A percentile compares a stretch with the other conserved stretches of the same genome.
Conservation (phyloP, 2,888 invertebrate genomes). For the Herminia tarsipennalis region DNA sequence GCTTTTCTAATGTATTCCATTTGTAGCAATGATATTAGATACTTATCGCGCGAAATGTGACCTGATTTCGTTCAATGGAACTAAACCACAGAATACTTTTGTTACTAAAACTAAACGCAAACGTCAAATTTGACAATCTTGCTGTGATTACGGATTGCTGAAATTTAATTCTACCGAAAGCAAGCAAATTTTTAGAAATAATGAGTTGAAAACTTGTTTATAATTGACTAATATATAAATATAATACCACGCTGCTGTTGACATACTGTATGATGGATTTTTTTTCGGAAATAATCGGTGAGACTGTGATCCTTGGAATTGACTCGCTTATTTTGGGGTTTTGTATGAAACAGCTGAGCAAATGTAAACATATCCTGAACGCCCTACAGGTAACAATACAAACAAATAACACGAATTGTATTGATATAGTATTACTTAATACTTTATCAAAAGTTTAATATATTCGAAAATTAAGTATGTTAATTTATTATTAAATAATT, state of each 20-base stretch:
- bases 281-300: conserved; percentile 86
- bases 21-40: no score
- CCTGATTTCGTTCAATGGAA: no score
- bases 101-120: no score
- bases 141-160: conserved; percentile 13
- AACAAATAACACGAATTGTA: not conserved
- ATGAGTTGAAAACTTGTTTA: conserved; percentile 31
- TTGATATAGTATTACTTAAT: no score
- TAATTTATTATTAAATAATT: no score
- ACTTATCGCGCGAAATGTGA: no score
- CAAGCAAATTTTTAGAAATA: conserved; percentile 21
- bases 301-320: conserved; percentile 90
- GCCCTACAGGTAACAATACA: conserved; percentile 87
- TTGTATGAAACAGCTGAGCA: conserved; percentile 90
- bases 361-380: conserved; percentile 89
- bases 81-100: no score
- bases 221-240: conserved; percentile 14
- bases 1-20: no score
- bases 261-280: conserved; percentile 91
- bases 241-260: conserved; percentile 4
- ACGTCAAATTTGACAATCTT: conserved; percentile 19
- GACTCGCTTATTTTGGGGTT: conserved; percentile 91
- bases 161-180: conserved; percentile 28
- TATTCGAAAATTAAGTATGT: no score
- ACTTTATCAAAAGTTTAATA: no score